A percentile compares a stretch with the other conserved stretches of the same genome.
Evolutionary conservation across 2,888 invertebrate species (phyloP).

Genomic region (Herminia tarsipennalis): DNA sequence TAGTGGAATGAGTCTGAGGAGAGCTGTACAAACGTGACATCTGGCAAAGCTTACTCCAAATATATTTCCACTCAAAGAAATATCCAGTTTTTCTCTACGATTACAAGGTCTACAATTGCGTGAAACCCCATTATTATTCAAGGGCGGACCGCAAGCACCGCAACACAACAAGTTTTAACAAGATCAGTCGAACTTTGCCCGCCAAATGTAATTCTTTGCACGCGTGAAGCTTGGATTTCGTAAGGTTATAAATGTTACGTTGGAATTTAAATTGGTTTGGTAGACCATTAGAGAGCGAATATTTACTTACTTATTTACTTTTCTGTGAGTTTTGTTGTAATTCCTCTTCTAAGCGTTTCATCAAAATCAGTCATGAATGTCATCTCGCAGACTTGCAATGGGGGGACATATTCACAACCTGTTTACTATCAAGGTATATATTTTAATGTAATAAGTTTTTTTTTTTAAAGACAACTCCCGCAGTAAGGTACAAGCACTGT

Average conservation of each 20-base stretch:
- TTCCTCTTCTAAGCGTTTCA: background rate
- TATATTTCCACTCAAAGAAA: background rate
- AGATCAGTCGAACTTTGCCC: conserved; percentile 15
- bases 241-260: conserved; percentile 10
- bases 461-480: too few species aligned
- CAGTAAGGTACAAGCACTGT: too few species aligned
- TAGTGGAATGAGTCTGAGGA: too few species aligned
- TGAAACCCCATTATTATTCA: conserved; percentile 28
- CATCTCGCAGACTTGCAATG: too few species aligned
- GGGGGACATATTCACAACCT: too few species aligned
- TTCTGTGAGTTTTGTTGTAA: background rate
- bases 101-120: background rate
- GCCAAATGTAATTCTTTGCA: conserved; percentile 22
- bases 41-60: background rate
- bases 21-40: too few species aligned
- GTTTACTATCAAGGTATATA: too few species aligned
- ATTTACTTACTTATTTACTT: background rate
- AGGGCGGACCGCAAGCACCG: conserved; percentile 3
- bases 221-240: conserved; percentile 9
- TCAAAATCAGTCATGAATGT: too few species aligned
- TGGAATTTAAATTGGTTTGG: conserved; percentile 15
- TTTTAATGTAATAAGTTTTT: too few species aligned
- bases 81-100: background rate
- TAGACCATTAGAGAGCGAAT: background rate
- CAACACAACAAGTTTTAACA: conserved; percentile 25